These are phyloP conservation scores for Larimichthys polyactis DNA, from an alignment of 2,113 vertebrate species.

Conservation along the genomic window DNA sequence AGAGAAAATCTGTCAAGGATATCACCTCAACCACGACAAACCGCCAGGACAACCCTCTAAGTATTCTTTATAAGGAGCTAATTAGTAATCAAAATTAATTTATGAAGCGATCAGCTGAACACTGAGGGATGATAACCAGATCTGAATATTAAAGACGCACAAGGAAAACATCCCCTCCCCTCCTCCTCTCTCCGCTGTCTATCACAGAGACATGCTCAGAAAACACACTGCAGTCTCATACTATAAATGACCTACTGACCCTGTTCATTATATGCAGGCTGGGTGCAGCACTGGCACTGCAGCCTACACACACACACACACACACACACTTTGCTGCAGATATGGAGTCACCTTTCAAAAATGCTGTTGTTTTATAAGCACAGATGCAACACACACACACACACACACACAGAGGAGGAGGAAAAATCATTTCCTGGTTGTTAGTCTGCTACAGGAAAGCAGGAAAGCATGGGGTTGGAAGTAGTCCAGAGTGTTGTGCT, in stretches of 20 bases:
- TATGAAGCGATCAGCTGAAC: conserved; percentile 38
- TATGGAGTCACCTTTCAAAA: conserved; percentile 63
- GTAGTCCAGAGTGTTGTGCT: conserved; percentile 62
- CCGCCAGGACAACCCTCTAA: conserved; percentile 22
- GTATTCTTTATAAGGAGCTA: conserved; percentile 36
- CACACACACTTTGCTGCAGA: conserved; percentile 10
- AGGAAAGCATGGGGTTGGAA: conserved; percentile 60
- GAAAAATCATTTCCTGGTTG: conserved; percentile 66
- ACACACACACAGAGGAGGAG: conserved; percentile 40
- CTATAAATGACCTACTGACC: conserved; percentile 81
- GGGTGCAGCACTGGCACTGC: conserved; percentile 27
- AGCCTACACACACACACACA: conserved; percentile 26
- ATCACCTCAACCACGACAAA: background rate
- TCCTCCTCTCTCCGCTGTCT: conserved; percentile 5
- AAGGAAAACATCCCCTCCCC: background rate
- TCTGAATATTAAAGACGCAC: conserved; percentile 40
- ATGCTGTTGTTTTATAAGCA: conserved; percentile 56
- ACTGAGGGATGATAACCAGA: conserved; percentile 48
- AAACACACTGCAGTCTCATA: conserved; percentile 43
- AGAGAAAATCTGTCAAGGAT: background rate
- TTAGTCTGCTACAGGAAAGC: conserved; percentile 57
- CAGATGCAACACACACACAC: conserved; percentile 33
- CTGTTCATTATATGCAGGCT: conserved; percentile 63
- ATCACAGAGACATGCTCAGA: conserved; percentile 24
- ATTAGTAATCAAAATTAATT: conserved; percentile 54